A percentile compares a stretch with the other conserved stretches of the same genome.
These are phyloP conservation scores for Anoura caudifer DNA, from an alignment of 2,113 vertebrate species.

Conservation along the genomic window DNA sequence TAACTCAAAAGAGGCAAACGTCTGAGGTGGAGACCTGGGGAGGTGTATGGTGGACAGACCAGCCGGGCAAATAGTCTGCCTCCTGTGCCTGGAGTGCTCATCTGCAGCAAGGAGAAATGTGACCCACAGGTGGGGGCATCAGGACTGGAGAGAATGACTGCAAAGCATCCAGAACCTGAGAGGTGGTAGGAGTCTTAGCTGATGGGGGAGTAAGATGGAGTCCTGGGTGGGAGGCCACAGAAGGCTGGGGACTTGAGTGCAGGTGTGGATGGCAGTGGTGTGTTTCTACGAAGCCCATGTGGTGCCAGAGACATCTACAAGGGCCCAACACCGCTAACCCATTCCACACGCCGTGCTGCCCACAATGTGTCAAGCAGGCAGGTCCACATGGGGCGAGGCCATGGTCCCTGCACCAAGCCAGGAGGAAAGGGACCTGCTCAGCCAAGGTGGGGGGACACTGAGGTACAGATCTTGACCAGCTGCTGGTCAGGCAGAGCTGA, in stretches of 20 bases:
- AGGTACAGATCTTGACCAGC: background rate
- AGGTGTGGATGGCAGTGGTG: background rate
- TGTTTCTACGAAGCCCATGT: background rate
- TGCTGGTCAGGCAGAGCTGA: background rate
- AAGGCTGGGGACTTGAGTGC: no score
- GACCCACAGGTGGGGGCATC: no score
- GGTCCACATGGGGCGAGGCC: background rate
- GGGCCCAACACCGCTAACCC: background rate
- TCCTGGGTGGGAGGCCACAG: background rate
- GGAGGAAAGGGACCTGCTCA: background rate
- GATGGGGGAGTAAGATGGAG: background rate
- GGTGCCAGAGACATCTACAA: background rate
- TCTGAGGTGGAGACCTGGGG: background rate
- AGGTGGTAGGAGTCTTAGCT: background rate
- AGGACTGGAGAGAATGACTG: background rate
- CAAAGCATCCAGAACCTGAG: background rate
- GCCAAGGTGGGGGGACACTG: no score
- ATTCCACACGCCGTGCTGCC: background rate
- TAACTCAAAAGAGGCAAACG: background rate
- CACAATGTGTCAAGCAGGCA: rapidly evolving
- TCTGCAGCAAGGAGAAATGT: background rate
- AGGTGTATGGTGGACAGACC: background rate
- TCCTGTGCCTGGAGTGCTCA: no score
- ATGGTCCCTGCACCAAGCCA: background rate
- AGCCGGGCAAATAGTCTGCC: background rate